Base-by-base conservation (phyloP, 2,888 invertebrate species). In the Geotrupes spiniger region DNA sequence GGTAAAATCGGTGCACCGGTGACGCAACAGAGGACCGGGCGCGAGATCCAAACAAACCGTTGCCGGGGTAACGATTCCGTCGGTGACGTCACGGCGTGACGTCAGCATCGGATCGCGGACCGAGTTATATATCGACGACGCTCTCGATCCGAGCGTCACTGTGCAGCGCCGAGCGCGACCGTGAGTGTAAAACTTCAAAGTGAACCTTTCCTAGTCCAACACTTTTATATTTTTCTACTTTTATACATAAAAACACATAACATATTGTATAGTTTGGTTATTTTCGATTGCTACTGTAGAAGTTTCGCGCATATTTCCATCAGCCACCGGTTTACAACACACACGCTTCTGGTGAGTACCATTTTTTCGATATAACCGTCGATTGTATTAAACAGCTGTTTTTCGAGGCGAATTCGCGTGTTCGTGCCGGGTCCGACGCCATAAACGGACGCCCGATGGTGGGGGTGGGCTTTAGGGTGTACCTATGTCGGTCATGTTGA, bases 21-120 rank as follows among this genome's bases (percentile, higher is more conserved):
- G 79, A 78, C 79, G 78, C 78, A 79, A 78, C 77, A 72, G 70
- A 73, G 73, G 71, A 71, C 70, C 74, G 75, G 75, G 73, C 75
- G 75, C 72, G 73, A 73, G 75, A 76, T 76, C 66, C 63, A 70
- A 70, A 70, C 68, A 70, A 70, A 69, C 68, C 65, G 70, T 70
- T 63, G 60, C 66, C 67, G 50, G 55, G 63, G 66, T 60, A 64
- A 69, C 70, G 57, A 57, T 69, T 63, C 59, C 72, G 33, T 12
- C 29, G 17, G 60, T 69, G 70, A 70, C 70, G 70, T 71, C 65
- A 58, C 41, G 14, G 38, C 51, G 21, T 56, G 56, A 52, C 63
- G 63, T 57, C 74, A 74, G 76, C 73, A 75, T 59, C 57, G 62
- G 57, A 51, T 57, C 56, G 54, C 56, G 48, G 48, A 46, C 40